Conservation (phyloP, 1,140 invertebrate genomes). For the Pararge aegeria region DNA sequence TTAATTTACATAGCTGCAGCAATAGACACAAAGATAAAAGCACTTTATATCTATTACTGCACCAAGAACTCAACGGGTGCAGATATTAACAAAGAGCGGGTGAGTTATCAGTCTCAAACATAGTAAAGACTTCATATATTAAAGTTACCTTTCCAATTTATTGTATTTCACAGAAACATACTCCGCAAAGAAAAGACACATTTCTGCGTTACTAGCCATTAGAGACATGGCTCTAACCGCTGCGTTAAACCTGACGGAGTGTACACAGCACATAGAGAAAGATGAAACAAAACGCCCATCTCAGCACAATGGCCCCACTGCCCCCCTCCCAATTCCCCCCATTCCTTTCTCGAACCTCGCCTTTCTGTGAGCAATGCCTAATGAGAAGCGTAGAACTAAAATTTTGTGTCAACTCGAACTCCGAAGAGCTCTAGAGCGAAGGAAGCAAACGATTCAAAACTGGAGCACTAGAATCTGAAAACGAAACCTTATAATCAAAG, state of each 20-base stretch:
- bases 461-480: slow-evolving; percentile 29
- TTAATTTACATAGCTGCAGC: too few species aligned
- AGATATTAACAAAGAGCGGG: too few species aligned
- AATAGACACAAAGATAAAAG: too few species aligned
- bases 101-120: too few species aligned
- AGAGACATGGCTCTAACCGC: slow-evolving; percentile 13
- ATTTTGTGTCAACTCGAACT: slow-evolving; percentile 73
- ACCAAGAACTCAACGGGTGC: too few species aligned
- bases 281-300: slow-evolving; percentile 56
- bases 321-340: slow-evolving; percentile 14
- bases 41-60: too few species aligned
- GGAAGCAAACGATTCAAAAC: slow-evolving; percentile 44
- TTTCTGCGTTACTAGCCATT: not conserved
- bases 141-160: not conserved
- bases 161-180: not conserved
- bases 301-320: slow-evolving; percentile 45
- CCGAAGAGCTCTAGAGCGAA: slow-evolving; percentile 54
- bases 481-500: slow-evolving; percentile 30
- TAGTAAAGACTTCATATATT: too few species aligned
- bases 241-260: slow-evolving; percentile 29
- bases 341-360: slow-evolving; percentile 12
- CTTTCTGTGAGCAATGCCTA: slow-evolving; percentile 50
- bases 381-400: slow-evolving; percentile 72
- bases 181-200: not conserved
- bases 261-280: slow-evolving; percentile 41